Base-by-base conservation (phyloP, 64 coral and sea anemone species). In the Montipora sp. region DNA sequence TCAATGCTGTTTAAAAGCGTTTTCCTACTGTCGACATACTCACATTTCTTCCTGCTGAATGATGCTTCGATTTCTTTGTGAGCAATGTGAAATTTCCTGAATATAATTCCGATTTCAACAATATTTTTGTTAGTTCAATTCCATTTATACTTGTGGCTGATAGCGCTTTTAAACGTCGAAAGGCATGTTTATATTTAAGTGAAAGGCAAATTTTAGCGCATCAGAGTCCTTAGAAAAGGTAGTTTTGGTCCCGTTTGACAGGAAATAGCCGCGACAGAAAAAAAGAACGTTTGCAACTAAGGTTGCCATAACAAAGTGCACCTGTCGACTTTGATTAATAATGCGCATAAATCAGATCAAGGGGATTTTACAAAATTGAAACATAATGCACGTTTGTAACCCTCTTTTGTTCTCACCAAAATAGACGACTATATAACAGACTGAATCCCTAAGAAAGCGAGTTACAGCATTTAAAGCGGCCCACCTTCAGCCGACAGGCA, bases 241-340 rank as follows among this genome's bases (percentile, higher is more conserved):
- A 45, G 27, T 18, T 68, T 83, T 58, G 80, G 65, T 58, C 63
- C 36, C 36, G 47, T 16, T 67, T 83, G 27, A 83, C 36, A 67
- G 16, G 63, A 83, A 83, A 48, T 15, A 83, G 36, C 59, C 3
- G 36, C 16, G 13, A 82, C 36, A 36, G 36, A 36, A 36, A 82
- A 13, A 48, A 83, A 44, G 43, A 58, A 66, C 3, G 67, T 83
- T 67, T 67, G 18, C 43, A 83, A 5, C 5, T 55, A 83, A 47
- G 5, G 60, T 83, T 83, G 80, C 80, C 80, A 67, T n/a, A 61
- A 18, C 59, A 83, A 60, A 67, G 20, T 67, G 36, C 80, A 83
- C 80, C 80, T 83, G 80, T 59, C 18, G 24, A 67, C 13, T 67
- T 47, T 83, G 5, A 67, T 47, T 83, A 47, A 83, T 83, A 36